A percentile compares a stretch with the other conserved stretches of the same genome.
Evolutionary conservation across 2,888 invertebrate genomes (phyloP).

Genomic region (Drosophila niveifrons): DNA sequence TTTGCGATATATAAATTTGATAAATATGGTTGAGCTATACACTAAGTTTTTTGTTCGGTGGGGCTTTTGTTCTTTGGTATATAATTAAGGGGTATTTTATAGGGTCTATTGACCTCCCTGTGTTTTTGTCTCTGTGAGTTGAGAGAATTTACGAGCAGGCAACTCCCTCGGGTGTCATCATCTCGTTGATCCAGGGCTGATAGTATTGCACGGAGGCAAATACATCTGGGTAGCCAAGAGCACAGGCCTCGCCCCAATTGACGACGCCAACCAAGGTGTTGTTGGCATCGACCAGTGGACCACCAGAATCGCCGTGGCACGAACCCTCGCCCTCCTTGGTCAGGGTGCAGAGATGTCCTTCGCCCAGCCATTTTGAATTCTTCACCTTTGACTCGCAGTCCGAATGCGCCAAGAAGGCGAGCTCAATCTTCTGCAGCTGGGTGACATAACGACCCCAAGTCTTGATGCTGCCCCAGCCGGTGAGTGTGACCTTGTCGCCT

Average conservation of each 20-base stretch:
- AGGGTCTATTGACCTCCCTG: not conserved
- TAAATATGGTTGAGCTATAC: not conserved
- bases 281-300: slow-evolving; percentile 80
- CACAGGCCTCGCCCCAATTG: slow-evolving; percentile 85
- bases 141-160: slow-evolving; percentile 51
- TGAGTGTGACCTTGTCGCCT: slow-evolving; percentile 86
- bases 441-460: slow-evolving; percentile 86
- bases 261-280: slow-evolving; percentile 80
- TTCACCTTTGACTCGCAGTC: slow-evolving; percentile 85
- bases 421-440: slow-evolving; percentile 87
- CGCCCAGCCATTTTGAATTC: slow-evolving; percentile 86
- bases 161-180: slow-evolving; percentile 52
- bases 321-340: slow-evolving; percentile 87
- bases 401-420: slow-evolving; percentile 86
- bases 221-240: slow-evolving; percentile 83
- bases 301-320: slow-evolving; percentile 83
- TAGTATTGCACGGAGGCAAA: slow-evolving; percentile 82
- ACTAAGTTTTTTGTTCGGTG: slow-evolving; percentile 38
- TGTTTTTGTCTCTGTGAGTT: slow-evolving; percentile 4
- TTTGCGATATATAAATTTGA: not conserved
- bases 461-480: slow-evolving; percentile 88
- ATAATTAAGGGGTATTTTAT: not conserved
- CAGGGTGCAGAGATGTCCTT: slow-evolving; percentile 87
- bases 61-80: slow-evolving; percentile 32
- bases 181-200: slow-evolving; percentile 76